phyloP scores from a whole-genome alignment of 2,888 invertebrate species.

The Pinctada fucata region DNA sequence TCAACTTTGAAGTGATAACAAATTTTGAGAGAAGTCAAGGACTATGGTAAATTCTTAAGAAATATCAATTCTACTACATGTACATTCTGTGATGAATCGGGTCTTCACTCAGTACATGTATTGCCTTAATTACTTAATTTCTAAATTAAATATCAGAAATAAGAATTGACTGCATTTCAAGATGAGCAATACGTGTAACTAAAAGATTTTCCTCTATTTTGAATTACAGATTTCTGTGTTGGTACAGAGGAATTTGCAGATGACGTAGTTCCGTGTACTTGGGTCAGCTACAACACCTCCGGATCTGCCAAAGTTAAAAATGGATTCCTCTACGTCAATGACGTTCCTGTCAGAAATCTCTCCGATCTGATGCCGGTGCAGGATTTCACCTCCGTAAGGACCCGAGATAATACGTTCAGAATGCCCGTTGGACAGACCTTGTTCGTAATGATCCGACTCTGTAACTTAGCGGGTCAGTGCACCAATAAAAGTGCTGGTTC shows the following conservation, averaged over 20 bases:
- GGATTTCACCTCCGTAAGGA: not conserved
- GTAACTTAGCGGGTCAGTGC: slow-evolving; percentile 55
- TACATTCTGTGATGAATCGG: too few species aligned
- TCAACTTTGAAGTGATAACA: too few species aligned
- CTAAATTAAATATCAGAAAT: too few species aligned
- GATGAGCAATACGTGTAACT: too few species aligned
- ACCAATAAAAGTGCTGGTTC: slow-evolving; percentile 45
- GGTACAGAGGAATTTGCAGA: slow-evolving; percentile 37
- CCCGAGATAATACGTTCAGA: slow-evolving; percentile 4
- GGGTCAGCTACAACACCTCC: slow-evolving; percentile 41
- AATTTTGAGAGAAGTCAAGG: too few species aligned
- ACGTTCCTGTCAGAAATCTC: slow-evolving; percentile 26
- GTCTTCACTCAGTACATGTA: too few species aligned
- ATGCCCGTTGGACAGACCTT: slow-evolving; percentile 22
- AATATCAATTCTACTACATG: too few species aligned
- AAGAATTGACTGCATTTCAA: too few species aligned
- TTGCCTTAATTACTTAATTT: too few species aligned
- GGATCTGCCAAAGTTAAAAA: slow-evolving; percentile 43
- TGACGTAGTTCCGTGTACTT: slow-evolving; percentile 50
- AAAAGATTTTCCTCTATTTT: too few species aligned
- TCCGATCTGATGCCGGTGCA: slow-evolving; percentile 35
- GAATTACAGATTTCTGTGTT: slow-evolving; percentile 46
- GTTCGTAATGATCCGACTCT: slow-evolving; percentile 41
- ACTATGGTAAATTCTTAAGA: too few species aligned
- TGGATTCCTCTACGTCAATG: slow-evolving; percentile 40